Evolutionary conservation across 2,888 invertebrate genomes (phyloP), one percentile per base, ranked within the genome.

Genomic region (Xanthorhoe spadicearia): DNA sequence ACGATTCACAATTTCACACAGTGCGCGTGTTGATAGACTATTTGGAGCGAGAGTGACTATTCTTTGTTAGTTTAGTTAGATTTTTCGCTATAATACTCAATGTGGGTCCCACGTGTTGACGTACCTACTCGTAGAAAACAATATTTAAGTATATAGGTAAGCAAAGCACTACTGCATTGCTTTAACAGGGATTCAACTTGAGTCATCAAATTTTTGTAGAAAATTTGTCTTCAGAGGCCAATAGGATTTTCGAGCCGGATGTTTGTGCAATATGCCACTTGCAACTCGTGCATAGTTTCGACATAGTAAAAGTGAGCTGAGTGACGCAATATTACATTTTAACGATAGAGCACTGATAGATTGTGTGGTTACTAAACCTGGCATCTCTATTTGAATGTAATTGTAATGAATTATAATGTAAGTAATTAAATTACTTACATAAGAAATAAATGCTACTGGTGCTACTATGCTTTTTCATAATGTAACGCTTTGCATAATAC

Each of bases 251-350:
- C 73, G 71, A 83, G 81, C 81, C 90, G 91, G 89, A 90, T 90
- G 87, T 90, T 89, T 89, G 83, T 89, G 88, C 85, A 90, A 66
- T 66, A 63, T 60, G 58, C 51, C 55, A 89, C 83, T 71, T 87
- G 86, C 88, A 89, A 86, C 83, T 85, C 82, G 84, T 87, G 85
- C 84, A 87, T 83, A 83, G 85, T 91, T 88, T 87, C 88, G 86
- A 87, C 87, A 90, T 81, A 84, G 79, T 83, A 88, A 89, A 90
- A 91, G 90, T 89, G 89, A 91, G 90, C 85, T 77, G 76, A 69
- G 71, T 91, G 87, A 91, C 78, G 91, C 81, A 91, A 91, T 80
- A 80, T 83, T 87, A 87, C 86, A 89, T 86, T 85, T 82, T 83
- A 85, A 77, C 77, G 80, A 77, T 81, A 79, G 77, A 75, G 75